Evolutionary conservation across 2,888 invertebrate genomes (phyloP), one percentile per base, ranked within the genome.

Genomic region (Ichneumoninae sp.): DNA sequence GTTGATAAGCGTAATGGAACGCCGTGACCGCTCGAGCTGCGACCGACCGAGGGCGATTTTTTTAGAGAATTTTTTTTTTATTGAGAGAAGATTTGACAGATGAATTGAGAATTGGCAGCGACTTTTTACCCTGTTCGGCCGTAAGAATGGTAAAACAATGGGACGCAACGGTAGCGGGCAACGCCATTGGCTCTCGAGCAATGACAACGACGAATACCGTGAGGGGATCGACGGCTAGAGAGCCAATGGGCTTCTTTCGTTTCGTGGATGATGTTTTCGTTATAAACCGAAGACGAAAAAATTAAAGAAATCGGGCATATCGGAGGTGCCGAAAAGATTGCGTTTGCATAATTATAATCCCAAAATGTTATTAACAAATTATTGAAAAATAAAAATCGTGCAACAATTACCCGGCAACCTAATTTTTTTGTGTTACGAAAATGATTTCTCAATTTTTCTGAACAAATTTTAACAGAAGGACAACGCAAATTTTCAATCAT

Each of bases 1-100:
- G 68, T 73, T 69, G 63, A 74, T 47, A 40, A 76, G 40, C 52
- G 68, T 71, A 19, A 63, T 19, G 36, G 8, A 50, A 60, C 73
- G n/a, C 10, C 60, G 60, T 26, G 26, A 16, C 3, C 60, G 26
- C 26, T 30, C 22, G 16, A 16, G 6, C 4, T 13, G 22, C 60
- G 10, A 8, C 10, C n/a, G 10, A 10, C 22, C 26, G 16, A 4
- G 10, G 16, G 10, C 30, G 22, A 22, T 60, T 60, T 2, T 22
- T 22, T 10, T 0, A 26, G 8, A n/a, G 19, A 52, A 1, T n/a
- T 8, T 19, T 19, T 52, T 6, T 52, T 19, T 7, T 52, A 19
- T 54, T 19, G 22, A 0, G 1, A 22, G 8, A 19, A 19, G 22
- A 54, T 19, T 54, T 54, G 7, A 22, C 3, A 22, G 19, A 10